Conservation (phyloP, 2,113 vertebrate species). For the Istiophorus platypterus region DNA sequence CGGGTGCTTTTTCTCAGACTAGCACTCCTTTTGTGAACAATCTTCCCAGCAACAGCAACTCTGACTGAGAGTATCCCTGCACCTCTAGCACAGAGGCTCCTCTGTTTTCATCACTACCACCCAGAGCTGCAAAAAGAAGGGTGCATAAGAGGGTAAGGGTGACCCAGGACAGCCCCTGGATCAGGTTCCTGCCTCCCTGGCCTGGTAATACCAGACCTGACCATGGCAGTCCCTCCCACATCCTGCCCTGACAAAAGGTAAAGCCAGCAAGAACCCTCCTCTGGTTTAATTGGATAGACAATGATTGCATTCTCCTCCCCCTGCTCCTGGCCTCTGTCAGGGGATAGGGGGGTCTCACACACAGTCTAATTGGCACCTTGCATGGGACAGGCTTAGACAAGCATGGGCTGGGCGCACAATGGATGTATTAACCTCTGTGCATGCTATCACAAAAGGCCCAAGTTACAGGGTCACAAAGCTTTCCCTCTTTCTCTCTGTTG, state of each 20-base stretch:
- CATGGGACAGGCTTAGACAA: conserved; percentile 54
- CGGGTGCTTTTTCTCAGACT: neutral
- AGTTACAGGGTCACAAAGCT: conserved; percentile 67
- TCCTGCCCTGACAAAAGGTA: conserved; percentile 72
- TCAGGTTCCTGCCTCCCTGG: conserved; percentile 65
- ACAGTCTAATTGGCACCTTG: conserved; percentile 75
- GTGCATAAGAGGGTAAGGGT: conserved; percentile 26
- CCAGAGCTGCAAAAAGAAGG: conserved; percentile 25
- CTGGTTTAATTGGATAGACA: conserved; percentile 76
- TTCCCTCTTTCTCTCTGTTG: conserved; percentile 52
- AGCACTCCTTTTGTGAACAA: conserved; percentile 23
- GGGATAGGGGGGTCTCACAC: conserved; percentile 43
- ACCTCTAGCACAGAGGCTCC: conserved; percentile 64
- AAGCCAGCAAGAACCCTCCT: conserved; percentile 45
- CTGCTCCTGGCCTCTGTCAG: conserved; percentile 38
- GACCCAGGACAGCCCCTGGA: conserved; percentile 56
- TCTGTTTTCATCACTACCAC: conserved; percentile 63
- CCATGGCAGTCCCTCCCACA: conserved; percentile 54
- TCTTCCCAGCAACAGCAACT: conserved; percentile 34
- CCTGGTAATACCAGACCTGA: conserved; percentile 71
- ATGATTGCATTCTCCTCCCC: conserved; percentile 69
- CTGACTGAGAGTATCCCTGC: conserved; percentile 32
- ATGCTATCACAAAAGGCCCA: conserved; percentile 63
- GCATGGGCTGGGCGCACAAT: conserved; percentile 57
- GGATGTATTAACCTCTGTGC: conserved; percentile 72